These are phyloP conservation scores for Crioceris asparagi DNA, from an alignment of 2,888 invertebrate species.

Conservation along the genomic window DNA sequence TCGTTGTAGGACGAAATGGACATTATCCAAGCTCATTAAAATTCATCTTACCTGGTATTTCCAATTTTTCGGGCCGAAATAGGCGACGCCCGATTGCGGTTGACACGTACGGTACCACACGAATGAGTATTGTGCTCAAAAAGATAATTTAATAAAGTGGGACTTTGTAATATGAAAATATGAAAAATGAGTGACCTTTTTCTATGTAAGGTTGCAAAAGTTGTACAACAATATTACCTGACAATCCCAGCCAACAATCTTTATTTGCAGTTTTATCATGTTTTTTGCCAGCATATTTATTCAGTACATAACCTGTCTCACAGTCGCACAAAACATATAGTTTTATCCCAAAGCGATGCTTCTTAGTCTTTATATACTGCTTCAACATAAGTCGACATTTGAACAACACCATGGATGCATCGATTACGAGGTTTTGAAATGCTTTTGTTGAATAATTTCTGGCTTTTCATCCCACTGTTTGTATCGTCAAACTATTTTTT, in stretches of 20 bases:
- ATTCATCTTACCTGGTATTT: no score
- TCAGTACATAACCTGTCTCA: constrained; percentile 5
- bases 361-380: constrained; percentile 5
- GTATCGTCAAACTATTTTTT: not conserved
- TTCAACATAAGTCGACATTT: constrained; percentile 4
- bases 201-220: constrained; percentile 7
- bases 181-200: constrained; percentile 8
- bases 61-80: no score
- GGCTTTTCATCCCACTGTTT: not conserved
- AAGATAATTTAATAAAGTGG: constrained; percentile 10
- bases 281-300: constrained; percentile 5
- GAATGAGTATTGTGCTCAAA: constrained; percentile 13
- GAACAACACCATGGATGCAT: constrained; percentile 3
- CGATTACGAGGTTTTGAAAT: no score
- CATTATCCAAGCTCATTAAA: no score
- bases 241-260: constrained; percentile 5
- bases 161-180: constrained; percentile 11
- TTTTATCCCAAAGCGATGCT: constrained; percentile 8
- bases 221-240: constrained; percentile 8
- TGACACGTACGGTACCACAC: constrained; percentile 14
- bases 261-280: constrained; percentile 3
- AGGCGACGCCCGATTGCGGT: no score
- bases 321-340: constrained; percentile 5
- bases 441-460: not conserved
- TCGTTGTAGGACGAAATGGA: no score